phyloP scores from a whole-genome alignment of 2,888 invertebrate species.

The Aleiodes alternator region DNA sequence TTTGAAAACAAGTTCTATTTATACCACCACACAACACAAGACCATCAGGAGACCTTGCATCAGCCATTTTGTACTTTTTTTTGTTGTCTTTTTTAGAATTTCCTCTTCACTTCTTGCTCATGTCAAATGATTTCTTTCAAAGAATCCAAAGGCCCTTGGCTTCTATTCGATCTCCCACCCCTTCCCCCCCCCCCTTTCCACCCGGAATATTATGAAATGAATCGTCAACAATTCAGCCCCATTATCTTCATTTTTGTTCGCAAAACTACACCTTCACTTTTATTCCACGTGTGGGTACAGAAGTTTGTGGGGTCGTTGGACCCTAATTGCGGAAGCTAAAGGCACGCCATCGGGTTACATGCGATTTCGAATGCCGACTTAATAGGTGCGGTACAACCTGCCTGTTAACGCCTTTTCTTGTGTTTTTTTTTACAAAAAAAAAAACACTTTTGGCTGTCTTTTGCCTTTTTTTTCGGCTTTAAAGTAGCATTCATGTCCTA shows the following conservation, averaged over 20 bases:
- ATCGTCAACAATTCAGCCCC: constrained; percentile 19
- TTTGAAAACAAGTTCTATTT: constrained; percentile 51
- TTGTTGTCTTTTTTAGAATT: constrained; percentile 18
- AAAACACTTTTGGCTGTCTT: background rate
- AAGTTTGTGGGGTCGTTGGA: constrained; percentile 43
- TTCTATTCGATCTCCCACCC: background rate
- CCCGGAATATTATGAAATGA: background rate
- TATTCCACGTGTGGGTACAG: constrained; percentile 12
- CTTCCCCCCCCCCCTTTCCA: no score
- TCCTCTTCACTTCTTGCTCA: constrained; percentile 7
- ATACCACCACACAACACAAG: constrained; percentile 45
- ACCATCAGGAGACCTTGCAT: constrained; percentile 45
- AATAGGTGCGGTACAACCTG: constrained; percentile 46
- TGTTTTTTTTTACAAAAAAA: constrained; percentile 22
- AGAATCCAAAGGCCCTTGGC: background rate
- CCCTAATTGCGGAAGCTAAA: constrained; percentile 46
- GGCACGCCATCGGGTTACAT: constrained; percentile 45
- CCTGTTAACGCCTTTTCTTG: constrained; percentile 45
- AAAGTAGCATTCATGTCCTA: constrained; percentile 6
- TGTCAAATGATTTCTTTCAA: background rate
- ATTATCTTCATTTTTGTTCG: background rate
- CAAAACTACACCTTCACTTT: constrained; percentile 23
- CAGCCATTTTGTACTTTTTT: constrained; percentile 28
- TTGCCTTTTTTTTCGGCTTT: background rate
- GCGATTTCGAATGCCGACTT: constrained; percentile 46